Evolutionary conservation across 2,888 invertebrate species (phyloP), one percentile per base, ranked within the genome.

Genomic region (Philereme transversata): DNA sequence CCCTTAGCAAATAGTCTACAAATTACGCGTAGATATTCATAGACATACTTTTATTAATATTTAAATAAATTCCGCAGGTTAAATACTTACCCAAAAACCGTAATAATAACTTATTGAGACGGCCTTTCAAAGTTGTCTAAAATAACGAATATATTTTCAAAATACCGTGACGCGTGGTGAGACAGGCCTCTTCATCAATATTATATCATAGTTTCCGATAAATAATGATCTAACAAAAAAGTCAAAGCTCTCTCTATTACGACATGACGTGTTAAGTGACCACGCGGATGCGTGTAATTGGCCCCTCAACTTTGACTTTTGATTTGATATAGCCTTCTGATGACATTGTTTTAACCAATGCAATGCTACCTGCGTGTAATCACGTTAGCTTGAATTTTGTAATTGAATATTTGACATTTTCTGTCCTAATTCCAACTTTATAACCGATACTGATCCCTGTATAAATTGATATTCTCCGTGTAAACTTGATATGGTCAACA

Each of bases 221-320:
- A 66, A 22, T 22, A 62, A 67, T 60, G 48, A 65, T 64, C 59
- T 60, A 63, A 64, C 67, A 55, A 67, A 66, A 58, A 53, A 44
- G 41, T 49, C 41, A 72, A 73, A 81, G 75, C 75, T 82, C 79
- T 80, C 79, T 77, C 75, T 68, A 69, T 82, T 81, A 75, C 79
- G 75, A 75, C 75, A 79, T 51, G 47, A 33, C 55, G 73, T 73
- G 78, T 72, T 77, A 78, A 77, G 69, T 77, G 71, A 57, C 64
- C 54, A 67, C 56, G 64, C 73, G 70, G 68, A 71, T 70, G 64
- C 66, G 48, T 56, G 56, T 52, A 66, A 57, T 60, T 57, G 55
- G 41, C 35, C 52, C 56, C 44, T 63, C 56, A 64, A 65, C 63
- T 65, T 54, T 69, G 63, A 60, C 67, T 65, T 64, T 62, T 65